Evolutionary conservation across 2,113 vertebrate species (phyloP), one percentile per base, ranked within the genome.

Genomic region (Probosciger aterrimus): DNA sequence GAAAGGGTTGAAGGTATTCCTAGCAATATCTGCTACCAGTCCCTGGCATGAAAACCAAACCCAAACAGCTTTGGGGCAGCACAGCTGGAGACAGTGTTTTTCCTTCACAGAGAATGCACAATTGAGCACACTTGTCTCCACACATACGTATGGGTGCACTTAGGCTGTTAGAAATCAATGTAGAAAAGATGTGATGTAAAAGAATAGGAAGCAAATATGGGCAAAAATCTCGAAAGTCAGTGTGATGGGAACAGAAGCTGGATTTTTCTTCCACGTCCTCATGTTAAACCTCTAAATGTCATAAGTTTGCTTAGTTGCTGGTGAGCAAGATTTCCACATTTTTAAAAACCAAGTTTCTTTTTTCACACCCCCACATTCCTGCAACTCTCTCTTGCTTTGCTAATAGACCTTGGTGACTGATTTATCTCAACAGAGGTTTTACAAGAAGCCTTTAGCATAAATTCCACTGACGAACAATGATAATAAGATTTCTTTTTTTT

Each of bases 71-170:
- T 7, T 41, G 12, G 41, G 30, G 18, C 8, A 46, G 33, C 68
- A 41, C 18, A 28, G 4, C 24, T 41, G 41, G 35, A 78, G 19
- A 13, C 17, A 57, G 23, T 4, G 9, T 5, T 60, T 57, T 44
- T 64, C 25, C 17, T 70, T 41, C 15, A 14, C 7, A 44, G 18
- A 43, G 13, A 52, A 7, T 1, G 6, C 13, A 41, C 1, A 2
- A 7, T 31, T 16, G 33, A 44, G 33, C 3, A 0, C 7, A 4
- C 4, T 19, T 60, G 35, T n/a, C 18, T 43, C 52, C 18, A 12
- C 3, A 3, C 3, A 8, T 9, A 5, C 3, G 5, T 18, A 28
- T 0, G 1, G 30, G 2, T 27, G 10, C 16, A 11, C 28, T 35
- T 17, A 24, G 30, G 25, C 10, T 57, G 24, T n/a, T 78, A 37